Percentiles rank a stretch among this genome's conserved stretches.
Evolutionary conservation across 53 echinoderm and acorn worm genomes (phyloP).

Genomic region (Temnopleurus reevesii): DNA sequence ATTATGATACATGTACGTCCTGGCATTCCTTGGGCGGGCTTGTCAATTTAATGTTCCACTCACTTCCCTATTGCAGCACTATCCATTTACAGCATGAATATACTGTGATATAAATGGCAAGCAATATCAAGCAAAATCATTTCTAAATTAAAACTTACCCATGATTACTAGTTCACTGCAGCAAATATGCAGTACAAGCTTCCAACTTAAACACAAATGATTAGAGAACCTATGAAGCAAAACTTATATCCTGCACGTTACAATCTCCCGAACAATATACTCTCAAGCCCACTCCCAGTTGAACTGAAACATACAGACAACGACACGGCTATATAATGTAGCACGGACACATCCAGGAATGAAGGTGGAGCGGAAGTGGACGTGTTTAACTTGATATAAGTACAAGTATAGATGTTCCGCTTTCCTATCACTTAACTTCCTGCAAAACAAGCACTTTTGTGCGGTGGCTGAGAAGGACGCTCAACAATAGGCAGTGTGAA

Average conservation of each 20-base stretch:
- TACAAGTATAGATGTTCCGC: background rate
- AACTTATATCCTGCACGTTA: slow-evolving; percentile 2
- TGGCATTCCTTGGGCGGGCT: too few species aligned
- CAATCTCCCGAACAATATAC: too few species aligned
- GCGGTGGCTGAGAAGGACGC: too few species aligned
- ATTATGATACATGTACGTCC: too few species aligned
- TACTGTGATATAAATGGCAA: background rate
- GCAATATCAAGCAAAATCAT: background rate
- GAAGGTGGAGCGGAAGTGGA: background rate
- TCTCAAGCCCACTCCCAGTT: background rate
- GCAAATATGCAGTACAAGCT: background rate
- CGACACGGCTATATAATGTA: too few species aligned
- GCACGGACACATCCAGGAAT: background rate
- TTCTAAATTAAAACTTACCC: slow-evolving; percentile 10
- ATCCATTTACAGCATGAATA: background rate
- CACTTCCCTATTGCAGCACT: background rate
- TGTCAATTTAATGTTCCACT: background rate
- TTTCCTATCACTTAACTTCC: slow-evolving; percentile 35
- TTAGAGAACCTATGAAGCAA: background rate
- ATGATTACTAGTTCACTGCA: background rate
- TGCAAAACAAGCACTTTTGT: slow-evolving; percentile 46
- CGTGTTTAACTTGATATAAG: slow-evolving; percentile 16
- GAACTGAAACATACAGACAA: background rate
- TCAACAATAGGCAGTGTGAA: too few species aligned
- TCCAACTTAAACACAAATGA: background rate